Evolutionary conservation across 2,888 invertebrate genomes (phyloP).

Genomic region (Acanthosepion esculentum): DNA sequence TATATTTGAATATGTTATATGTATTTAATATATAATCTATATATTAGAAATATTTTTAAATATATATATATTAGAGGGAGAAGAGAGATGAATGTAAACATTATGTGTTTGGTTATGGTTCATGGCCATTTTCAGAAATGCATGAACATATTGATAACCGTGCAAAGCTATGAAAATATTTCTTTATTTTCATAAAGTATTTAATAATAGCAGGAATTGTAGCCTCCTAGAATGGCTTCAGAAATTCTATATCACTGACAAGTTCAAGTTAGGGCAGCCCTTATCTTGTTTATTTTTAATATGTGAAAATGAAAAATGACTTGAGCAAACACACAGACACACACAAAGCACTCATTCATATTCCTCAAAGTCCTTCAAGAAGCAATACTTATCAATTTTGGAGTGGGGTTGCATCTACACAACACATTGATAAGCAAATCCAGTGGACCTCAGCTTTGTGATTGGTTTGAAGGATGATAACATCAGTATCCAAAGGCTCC

Average conservation of each 20-base stretch:
- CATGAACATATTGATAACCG: background rate
- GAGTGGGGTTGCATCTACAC: background rate
- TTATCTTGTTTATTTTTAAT: conserved; percentile 2
- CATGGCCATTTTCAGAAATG: background rate
- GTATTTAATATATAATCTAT: too few species aligned
- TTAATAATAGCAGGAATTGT: background rate
- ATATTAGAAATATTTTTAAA: background rate
- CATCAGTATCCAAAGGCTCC: background rate
- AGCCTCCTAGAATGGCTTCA: background rate
- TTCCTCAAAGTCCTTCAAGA: background rate
- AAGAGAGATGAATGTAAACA: too few species aligned
- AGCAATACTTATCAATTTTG: background rate
- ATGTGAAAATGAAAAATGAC: background rate
- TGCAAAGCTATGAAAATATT: background rate
- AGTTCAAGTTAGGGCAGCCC: background rate
- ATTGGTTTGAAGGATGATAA: background rate
- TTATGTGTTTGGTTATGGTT: background rate
- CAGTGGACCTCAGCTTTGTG: background rate
- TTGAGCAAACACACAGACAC: background rate
- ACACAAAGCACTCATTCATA: background rate
- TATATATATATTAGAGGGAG: background rate
- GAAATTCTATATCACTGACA: background rate
- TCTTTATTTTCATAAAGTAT: background rate
- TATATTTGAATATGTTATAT: too few species aligned
- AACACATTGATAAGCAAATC: background rate